Percentiles rank a stretch among this genome's conserved stretches.
phyloP scores from a whole-genome alignment of 64 coral and sea anemone species.

The Montipora sp. region DNA sequence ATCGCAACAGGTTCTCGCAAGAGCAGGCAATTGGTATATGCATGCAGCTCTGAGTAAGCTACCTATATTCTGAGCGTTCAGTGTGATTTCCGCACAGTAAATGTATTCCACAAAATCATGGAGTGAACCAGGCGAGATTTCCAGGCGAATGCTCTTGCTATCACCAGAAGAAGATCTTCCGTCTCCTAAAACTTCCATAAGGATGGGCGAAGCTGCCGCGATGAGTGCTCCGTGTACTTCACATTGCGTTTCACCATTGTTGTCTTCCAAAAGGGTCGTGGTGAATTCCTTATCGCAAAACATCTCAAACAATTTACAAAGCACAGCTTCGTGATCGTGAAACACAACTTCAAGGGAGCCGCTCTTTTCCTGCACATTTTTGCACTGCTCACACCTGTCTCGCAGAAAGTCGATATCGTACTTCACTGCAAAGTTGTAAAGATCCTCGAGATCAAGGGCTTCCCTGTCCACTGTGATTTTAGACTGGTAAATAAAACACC shows the following conservation, averaged over 20 bases:
- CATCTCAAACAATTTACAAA: constrained; percentile 1
- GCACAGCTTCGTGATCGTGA: constrained; percentile 11
- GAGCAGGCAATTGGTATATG: constrained; percentile 13
- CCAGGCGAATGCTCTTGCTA: neutral
- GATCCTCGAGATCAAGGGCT: neutral
- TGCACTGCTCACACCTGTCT: neutral
- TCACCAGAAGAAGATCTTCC: neutral
- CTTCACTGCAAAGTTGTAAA: constrained; percentile 28
- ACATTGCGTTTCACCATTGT: neutral
- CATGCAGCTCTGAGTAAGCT: constrained; percentile 6
- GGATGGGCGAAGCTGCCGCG: constrained; percentile 4
- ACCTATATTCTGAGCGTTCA: neutral
- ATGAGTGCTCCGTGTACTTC: constrained; percentile 20
- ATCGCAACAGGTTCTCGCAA: constrained; percentile 15
- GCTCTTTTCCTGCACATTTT: neutral
- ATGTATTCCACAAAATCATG: constrained; percentile 27
- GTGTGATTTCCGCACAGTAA: constrained; percentile 33
- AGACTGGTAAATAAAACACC: constrained; percentile 35
- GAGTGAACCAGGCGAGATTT: neutral
- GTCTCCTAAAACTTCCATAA: neutral
- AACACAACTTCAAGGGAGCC: neutral
- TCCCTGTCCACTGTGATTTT: neutral
- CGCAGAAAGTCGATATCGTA: neutral
- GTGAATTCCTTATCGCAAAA: neutral
- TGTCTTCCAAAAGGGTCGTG: constrained; percentile 3